Evolutionary conservation across 2,113 vertebrate genomes (phyloP).

Genomic region (Pimephales promelas): DNA sequence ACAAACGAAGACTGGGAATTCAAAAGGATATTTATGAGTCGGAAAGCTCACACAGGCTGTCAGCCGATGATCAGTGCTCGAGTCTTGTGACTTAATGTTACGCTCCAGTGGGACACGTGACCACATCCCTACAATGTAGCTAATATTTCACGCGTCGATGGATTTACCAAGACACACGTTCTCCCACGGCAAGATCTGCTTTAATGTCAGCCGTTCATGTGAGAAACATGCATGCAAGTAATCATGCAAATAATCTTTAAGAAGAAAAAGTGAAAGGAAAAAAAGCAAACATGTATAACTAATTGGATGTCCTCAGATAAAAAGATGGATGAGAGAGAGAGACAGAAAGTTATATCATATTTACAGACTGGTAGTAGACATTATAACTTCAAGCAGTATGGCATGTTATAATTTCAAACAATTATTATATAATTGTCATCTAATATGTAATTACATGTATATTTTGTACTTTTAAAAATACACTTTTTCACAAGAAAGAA

Average conservation of each 20-base stretch:
- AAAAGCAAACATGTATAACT: not conserved
- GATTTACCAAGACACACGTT: conserved; percentile 64
- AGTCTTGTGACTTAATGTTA: conserved; percentile 70
- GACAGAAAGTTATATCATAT: not conserved
- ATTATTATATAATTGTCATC: not conserved
- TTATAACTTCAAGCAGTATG: not conserved
- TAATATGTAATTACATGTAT: not conserved
- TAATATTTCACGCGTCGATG: conserved; percentile 50
- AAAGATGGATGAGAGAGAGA: not conserved
- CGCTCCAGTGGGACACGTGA: conserved; percentile 58
- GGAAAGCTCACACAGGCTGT: conserved; percentile 13
- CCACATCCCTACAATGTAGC: conserved; percentile 52
- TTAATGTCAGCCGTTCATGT: conserved; percentile 59
- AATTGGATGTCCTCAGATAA: not conserved
- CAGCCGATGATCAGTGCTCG: not conserved
- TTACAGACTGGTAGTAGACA: not conserved
- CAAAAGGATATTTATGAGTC: not conserved
- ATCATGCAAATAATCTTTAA: not conserved
- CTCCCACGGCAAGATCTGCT: conserved; percentile 62
- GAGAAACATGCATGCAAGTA: not conserved
- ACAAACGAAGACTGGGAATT: not conserved
- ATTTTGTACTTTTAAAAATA: not conserved
- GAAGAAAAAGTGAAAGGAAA: not conserved
- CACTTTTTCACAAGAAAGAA: not conserved
- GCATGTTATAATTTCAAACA: not conserved